These are phyloP conservation scores for Hyperoplus lanceolatus DNA, from an alignment of 2,797 vertebrate genomes.

Conservation along the genomic window DNA sequence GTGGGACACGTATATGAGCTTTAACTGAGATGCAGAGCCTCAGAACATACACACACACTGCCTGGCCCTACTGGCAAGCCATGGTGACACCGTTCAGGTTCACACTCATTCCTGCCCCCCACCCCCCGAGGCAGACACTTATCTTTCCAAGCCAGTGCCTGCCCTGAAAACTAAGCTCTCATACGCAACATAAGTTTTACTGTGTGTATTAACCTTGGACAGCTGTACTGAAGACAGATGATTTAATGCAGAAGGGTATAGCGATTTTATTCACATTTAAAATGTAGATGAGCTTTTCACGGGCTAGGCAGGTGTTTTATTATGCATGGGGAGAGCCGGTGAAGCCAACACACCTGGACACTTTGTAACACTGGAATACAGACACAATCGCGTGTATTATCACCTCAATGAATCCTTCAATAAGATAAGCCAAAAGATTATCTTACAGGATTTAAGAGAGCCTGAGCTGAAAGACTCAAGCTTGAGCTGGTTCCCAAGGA, in stretches of 20 bases:
- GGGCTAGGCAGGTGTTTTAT: not conserved
- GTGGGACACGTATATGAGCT: slow-evolving; percentile 12
- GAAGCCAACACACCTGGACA: slow-evolving; percentile 12
- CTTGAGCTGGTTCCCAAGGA: slow-evolving; percentile 27
- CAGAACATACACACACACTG: slow-evolving; percentile 16
- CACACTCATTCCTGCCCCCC: slow-evolving; percentile 31
- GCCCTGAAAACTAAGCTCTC: slow-evolving; percentile 47
- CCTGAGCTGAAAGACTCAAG: slow-evolving; percentile 13
- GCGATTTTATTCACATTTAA: slow-evolving; percentile 21
- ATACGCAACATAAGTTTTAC: slow-evolving; percentile 28
- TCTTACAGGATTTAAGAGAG: slow-evolving; percentile 28
- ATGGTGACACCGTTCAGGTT: slow-evolving; percentile 64
- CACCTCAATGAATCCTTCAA: slow-evolving; percentile 11
- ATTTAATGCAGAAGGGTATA: slow-evolving; percentile 30
- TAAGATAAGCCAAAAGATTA: slow-evolving; percentile 15
- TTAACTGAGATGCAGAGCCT: slow-evolving; percentile 27
- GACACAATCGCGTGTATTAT: slow-evolving; percentile 1
- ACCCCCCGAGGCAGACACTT: slow-evolving; percentile 31
- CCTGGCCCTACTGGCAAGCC: slow-evolving; percentile 13
- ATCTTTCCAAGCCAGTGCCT: slow-evolving; percentile 56
- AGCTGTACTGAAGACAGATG: slow-evolving; percentile 32
- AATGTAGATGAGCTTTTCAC: slow-evolving; percentile 17
- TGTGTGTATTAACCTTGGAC: slow-evolving; percentile 21
- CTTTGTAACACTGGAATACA: slow-evolving; percentile 21
- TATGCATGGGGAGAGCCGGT: not conserved